These are phyloP conservation scores for Chesias legatella DNA, from an alignment of 2,888 invertebrate species.

Conservation along the genomic window DNA sequence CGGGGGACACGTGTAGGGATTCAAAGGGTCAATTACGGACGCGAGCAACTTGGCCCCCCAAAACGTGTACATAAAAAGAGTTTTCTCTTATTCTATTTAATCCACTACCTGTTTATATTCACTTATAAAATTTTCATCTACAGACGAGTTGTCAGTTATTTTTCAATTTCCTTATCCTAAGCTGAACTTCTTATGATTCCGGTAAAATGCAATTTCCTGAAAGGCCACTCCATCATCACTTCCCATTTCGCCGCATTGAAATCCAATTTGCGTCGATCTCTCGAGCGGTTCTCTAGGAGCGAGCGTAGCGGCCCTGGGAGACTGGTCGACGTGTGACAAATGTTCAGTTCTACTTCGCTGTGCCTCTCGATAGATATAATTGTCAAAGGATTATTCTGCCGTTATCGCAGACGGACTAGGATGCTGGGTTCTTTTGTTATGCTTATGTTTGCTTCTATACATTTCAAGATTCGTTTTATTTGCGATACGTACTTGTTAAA, in stretches of 20 bases:
- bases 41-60: no score
- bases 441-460: no score
- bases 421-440: no score
- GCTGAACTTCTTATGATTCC: conserved; percentile 12
- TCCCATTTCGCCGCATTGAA: conserved; percentile 27
- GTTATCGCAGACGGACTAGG: background rate
- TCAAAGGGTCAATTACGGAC: no score
- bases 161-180: conserved; percentile 9
- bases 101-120: no score
- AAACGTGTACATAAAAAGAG: no score
- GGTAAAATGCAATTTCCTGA: conserved; percentile 27
- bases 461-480: no score
- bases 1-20: no score
- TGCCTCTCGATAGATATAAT: background rate
- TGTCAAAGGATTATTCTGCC: conserved; percentile 1
- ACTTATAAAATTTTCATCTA: background rate
- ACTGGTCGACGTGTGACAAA: conserved; percentile 2
- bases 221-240: conserved; percentile 23
- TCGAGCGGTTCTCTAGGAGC: conserved; percentile 22
- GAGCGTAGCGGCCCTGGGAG: conserved; percentile 2
- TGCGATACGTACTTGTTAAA: no score
- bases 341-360: background rate
- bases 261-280: conserved; percentile 29
- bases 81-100: no score
- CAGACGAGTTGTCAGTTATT: background rate